phyloP scores from a whole-genome alignment of 2,888 invertebrate genomes.

The Metacarcinus magister region DNA sequence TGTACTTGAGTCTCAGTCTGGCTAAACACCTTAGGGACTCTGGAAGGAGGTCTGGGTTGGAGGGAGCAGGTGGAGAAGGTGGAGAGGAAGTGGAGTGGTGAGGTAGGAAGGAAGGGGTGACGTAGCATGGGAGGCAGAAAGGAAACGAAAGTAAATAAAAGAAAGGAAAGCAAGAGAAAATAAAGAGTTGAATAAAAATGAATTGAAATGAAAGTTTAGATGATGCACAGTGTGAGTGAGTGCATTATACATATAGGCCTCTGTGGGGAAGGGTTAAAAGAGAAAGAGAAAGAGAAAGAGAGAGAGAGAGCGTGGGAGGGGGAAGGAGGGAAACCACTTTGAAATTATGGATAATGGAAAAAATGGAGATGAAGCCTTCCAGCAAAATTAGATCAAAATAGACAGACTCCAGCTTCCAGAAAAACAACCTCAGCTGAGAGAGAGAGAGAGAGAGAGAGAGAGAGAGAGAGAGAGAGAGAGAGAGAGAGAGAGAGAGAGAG shows the following conservation, averaged over 20 bases:
- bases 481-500: not conserved
- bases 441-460: not conserved
- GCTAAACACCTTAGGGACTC: not conserved
- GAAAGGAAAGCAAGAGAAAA: not conserved
- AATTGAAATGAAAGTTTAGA: too few species aligned
- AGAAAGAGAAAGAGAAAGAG: not conserved
- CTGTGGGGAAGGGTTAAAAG: not conserved
- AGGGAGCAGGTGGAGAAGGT: not conserved
- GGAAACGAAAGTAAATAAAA: not conserved
- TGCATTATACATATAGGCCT: too few species aligned
- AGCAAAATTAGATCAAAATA: not conserved
- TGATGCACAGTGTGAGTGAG: too few species aligned
- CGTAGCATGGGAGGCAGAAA: not conserved
- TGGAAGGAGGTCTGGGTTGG: not conserved
- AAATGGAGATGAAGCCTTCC: conserved; percentile 8
- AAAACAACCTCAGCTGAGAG: not conserved
- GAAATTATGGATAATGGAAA: not conserved
- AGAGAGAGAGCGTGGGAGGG: not conserved
- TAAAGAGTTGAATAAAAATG: not conserved
- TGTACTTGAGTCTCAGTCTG: too few species aligned
- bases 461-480: not conserved
- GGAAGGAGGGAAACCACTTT: not conserved
- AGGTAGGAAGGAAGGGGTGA: not conserved
- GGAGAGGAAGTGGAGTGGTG: not conserved
- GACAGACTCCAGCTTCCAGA: not conserved